Percentiles rank a stretch among this genome's conserved stretches.
Conservation (phyloP, 2,888 invertebrate species). For the Uropetala carovei region DNA sequence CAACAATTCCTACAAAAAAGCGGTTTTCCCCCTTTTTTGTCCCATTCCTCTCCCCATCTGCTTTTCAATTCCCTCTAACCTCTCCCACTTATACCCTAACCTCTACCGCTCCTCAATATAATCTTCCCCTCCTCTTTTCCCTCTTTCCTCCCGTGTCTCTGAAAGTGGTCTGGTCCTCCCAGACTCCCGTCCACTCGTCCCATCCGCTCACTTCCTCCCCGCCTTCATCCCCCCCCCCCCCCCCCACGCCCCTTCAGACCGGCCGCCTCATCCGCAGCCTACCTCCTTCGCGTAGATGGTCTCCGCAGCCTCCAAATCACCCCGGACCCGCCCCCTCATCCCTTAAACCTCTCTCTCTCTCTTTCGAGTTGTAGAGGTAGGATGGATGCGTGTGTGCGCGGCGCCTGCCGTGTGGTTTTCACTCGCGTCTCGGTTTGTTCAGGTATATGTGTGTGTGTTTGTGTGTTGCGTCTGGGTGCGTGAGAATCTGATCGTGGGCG, state of each 20-base stretch:
- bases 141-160: slow-evolving; percentile 37
- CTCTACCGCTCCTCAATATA: too few relatives aligned
- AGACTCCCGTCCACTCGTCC: background rate
- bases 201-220: background rate
- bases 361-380: background rate
- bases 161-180: background rate
- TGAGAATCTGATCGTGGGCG: background rate
- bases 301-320: background rate
- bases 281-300: background rate
- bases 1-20: too few relatives aligned
- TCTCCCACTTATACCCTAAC: background rate
- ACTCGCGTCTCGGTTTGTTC: background rate
- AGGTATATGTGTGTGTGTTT: background rate
- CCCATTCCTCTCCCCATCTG: too few relatives aligned
- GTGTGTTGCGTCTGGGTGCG: background rate
- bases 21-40: too few relatives aligned
- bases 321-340: background rate
- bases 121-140: background rate
- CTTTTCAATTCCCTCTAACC: background rate
- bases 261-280: background rate
- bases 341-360: background rate
- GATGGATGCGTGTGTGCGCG: background rate
- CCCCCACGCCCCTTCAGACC: background rate
- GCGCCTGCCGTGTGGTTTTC: background rate
- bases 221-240: background rate